A percentile compares a stretch with the other conserved stretches of the same genome.
Conservation (phyloP, 2,113 vertebrate species). For the Turnix velox region DNA sequence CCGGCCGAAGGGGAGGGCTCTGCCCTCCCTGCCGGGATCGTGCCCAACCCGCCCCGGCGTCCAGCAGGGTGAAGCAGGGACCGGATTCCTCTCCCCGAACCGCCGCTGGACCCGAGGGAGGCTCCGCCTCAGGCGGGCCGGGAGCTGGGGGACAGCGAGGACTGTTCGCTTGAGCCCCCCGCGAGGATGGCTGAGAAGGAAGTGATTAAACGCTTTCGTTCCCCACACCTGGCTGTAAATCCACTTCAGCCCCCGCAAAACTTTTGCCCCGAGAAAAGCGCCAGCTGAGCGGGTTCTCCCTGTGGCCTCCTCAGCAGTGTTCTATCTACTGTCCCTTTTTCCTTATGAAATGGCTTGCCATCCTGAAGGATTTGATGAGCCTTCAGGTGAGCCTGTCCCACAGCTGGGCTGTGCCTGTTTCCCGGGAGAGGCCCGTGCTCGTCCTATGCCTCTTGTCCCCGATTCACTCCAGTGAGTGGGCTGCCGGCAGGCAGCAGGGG, state of each 20-base stretch:
- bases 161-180: not conserved
- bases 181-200: not conserved
- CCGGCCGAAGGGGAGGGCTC: no score
- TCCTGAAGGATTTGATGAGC: not conserved
- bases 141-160: not conserved
- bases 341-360: not conserved
- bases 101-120: not conserved
- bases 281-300: not conserved
- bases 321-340: not conserved
- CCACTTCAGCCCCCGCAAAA: not conserved
- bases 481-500: not conserved
- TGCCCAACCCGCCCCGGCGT: not conserved
- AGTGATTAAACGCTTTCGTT: not conserved
- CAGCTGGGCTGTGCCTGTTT: not conserved
- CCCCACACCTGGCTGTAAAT: not conserved
- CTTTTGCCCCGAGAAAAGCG: not conserved
- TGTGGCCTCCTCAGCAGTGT: not conserved
- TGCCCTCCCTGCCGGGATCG: not conserved
- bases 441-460: not conserved
- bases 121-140: not conserved
- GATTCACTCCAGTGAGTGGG: rapidly evolving
- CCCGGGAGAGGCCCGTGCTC: rapidly evolving
- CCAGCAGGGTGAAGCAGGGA: not conserved
- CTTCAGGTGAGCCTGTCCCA: not conserved
- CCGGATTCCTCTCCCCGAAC: rapidly evolving